Evolutionary conservation across 2,113 vertebrate species (phyloP).

Genomic region (Nothocercus julius): DNA sequence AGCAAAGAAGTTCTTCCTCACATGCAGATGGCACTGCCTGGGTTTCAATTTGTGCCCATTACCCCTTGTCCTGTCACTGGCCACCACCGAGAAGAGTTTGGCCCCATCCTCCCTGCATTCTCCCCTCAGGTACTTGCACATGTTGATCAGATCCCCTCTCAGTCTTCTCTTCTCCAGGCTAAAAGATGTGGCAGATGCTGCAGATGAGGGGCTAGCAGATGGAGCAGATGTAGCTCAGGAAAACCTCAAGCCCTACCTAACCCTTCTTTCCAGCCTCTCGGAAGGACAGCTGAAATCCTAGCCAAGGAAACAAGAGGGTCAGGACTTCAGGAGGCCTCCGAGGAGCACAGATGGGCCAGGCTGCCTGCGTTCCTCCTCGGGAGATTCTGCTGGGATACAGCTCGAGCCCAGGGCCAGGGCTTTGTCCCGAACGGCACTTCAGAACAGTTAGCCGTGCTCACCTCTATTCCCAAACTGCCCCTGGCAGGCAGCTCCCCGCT

Average conservation of each 20-base stretch:
- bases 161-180: no score
- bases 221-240: not conserved
- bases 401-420: not conserved
- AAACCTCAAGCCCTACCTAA: not conserved
- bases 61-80: no score
- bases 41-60: no score
- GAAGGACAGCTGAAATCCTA: not conserved
- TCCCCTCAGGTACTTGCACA: no score
- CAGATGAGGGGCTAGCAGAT: no score
- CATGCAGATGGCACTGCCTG: no score
- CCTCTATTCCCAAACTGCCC: accelerated
- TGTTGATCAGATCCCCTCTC: no score
- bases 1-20: no score
- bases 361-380: not conserved
- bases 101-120: no score
- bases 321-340: not conserved
- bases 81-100: no score
- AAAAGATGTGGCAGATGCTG: no score
- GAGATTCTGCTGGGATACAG: not conserved
- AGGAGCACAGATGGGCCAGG: not conserved
- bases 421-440: not conserved
- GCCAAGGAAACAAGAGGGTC: not conserved
- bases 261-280: no score
- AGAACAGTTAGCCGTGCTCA: not conserved
- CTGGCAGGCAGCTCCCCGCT: not conserved